A percentile compares a stretch with the other conserved stretches of the same genome.
phyloP scores from a whole-genome alignment of 2,797 vertebrate species.

The Enteromius thamalakanensis region DNA sequence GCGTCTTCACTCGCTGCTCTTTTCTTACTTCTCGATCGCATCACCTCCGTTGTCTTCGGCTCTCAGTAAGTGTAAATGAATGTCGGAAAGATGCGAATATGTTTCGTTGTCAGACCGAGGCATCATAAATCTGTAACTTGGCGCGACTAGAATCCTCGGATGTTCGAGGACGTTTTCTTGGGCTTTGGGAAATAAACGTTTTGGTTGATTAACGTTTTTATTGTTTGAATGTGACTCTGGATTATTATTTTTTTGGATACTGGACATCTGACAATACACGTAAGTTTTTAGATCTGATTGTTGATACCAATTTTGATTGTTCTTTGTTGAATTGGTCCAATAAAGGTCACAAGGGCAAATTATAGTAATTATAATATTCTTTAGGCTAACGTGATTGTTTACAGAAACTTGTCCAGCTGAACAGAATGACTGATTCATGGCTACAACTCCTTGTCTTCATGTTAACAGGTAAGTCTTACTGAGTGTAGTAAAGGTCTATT shows the following conservation, averaged over 20 bases:
- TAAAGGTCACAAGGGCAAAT: not conserved
- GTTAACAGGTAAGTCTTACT: constrained; percentile 42
- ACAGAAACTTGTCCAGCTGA: not conserved
- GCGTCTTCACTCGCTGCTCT: not conserved
- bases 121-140: not conserved
- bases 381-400: not conserved
- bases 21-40: not conserved
- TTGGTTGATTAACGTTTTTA: not conserved
- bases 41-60: not conserved
- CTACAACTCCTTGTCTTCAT: constrained; percentile 37
- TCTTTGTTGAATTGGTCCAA: not conserved
- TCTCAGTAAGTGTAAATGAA: not conserved
- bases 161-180: not conserved
- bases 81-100: not conserved
- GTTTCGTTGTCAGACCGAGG: not conserved
- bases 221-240: not conserved
- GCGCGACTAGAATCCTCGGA: not conserved
- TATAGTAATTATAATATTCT: not conserved
- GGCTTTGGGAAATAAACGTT: not conserved
- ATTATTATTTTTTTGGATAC: not conserved
- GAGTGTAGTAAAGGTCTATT: not conserved
- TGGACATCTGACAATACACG: not conserved
- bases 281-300: not conserved
- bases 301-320: not conserved
- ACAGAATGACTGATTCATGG: constrained; percentile 4